Base-by-base conservation (phyloP, 1,140 invertebrate species). In the Bradynema listronoti region DNA sequence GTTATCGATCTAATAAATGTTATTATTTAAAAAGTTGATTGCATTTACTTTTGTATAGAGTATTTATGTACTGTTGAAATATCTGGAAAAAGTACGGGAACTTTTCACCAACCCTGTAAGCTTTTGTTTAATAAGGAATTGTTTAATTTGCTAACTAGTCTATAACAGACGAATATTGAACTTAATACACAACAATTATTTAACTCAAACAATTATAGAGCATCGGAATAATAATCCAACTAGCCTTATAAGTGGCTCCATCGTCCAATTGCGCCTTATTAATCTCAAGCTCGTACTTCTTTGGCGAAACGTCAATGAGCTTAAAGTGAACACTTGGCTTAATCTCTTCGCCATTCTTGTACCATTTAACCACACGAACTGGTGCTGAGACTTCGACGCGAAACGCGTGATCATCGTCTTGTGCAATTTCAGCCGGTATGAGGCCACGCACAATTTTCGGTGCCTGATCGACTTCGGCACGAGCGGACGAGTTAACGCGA, bases 331-430 rank as follows among this genome's bases (percentile, higher is more conserved):
- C 5, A 24, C 47, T 47, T 24, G 75, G 65, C 30, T 73, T 70
- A 46, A 77, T 59, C 36, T 77, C 74, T 33, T 68, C 49, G 16
- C 76, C 74, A 43, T 77, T 77, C 30, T 72, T 71, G 58, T 77
- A 76, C 69, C 69, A 68, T 49, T 69, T 68, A 11, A 72, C 63
- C n/a, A 57, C 46, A n/a, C 72, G 25, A 16, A 74, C 63, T 6
- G 72, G 75, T 24, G 75, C 71, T 4, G 69, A 70, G 25, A 67
- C 69, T 55, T 74, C 72, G 0, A 74, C 72, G 25, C 63, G 63
- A 57, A 69, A 82, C 0, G 89, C 82, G 74, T 88, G 84, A n/a
- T 81, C 81, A 58, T 88, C 86, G 1, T 87, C 86, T 68, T 90
- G 88, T 45, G 84, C 85, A 0, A 87, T 62, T n/a, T 58, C 57